Conservation (phyloP, 2,797 vertebrate genomes). For the Sebastolobus alascanus region DNA sequence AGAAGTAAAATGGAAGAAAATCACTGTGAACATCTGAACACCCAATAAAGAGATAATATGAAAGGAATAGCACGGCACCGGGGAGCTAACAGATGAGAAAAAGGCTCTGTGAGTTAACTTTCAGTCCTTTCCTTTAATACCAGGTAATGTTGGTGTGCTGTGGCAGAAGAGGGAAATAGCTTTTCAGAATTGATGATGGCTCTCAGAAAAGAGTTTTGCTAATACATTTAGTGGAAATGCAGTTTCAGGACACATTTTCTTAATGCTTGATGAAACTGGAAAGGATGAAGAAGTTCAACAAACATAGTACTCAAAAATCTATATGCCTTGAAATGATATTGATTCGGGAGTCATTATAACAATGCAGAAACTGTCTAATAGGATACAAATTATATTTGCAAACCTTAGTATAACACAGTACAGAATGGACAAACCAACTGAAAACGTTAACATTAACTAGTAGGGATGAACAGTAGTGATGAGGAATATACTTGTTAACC, state of each 20-base stretch:
- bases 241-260: conserved; percentile 16
- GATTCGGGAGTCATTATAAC: neutral
- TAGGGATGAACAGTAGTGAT: too few relatives aligned
- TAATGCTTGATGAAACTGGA: conserved; percentile 10
- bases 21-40: neutral
- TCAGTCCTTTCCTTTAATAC: conserved; percentile 1
- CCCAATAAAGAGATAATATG: neutral
- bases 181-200: conserved; percentile 24
- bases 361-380: neutral
- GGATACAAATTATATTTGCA: neutral
- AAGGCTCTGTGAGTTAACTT: conserved; percentile 3
- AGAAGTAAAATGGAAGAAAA: neutral
- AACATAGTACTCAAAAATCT: neutral
- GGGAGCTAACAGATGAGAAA: neutral
- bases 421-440: neutral
- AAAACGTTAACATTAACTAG: neutral
- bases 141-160: conserved; percentile 24
- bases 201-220: conserved; percentile 19
- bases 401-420: neutral
- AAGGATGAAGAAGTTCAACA: neutral
- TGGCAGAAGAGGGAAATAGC: conserved; percentile 26
- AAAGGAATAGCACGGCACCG: neutral
- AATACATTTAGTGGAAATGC: conserved; percentile 20
- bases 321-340: neutral
- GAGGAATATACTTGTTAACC: too few relatives aligned